Percentiles rank a stretch among this genome's conserved stretches.
Conservation (phyloP, 2,113 vertebrate genomes). For the Ageneiosus marmoratus region DNA sequence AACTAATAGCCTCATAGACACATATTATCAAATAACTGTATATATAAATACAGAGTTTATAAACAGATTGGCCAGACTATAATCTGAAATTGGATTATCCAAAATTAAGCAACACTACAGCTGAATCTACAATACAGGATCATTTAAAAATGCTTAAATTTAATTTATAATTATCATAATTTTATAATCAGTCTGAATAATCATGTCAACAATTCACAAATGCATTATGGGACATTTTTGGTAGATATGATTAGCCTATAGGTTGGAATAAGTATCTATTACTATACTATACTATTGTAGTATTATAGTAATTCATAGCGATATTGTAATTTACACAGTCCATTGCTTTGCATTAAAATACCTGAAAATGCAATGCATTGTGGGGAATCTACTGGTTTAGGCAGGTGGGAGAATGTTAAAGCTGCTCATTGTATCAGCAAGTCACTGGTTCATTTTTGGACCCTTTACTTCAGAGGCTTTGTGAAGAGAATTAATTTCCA, state of each 20-base stretch:
- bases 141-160: not conserved
- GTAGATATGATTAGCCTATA: not conserved
- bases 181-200: not conserved
- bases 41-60: not conserved
- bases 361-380: not conserved
- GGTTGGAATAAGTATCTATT: not conserved
- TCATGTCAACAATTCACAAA: not conserved
- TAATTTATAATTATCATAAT: not conserved
- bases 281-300: not conserved
- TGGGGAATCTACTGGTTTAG: not conserved
- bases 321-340: not conserved
- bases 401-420: not conserved
- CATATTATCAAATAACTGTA: not conserved
- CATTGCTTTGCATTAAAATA: not conserved
- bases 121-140: not conserved
- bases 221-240: not conserved
- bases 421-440: not conserved
- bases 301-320: not conserved
- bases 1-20: not conserved
- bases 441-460: not conserved
- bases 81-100: too few relatives aligned
- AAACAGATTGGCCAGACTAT: not conserved
- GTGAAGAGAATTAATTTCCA: too few relatives aligned
- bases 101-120: not conserved
- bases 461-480: slow-evolving; percentile 21